Evolutionary conservation across 1,140 invertebrate species (phyloP).

Genomic region (Drosophila quadrilineata): DNA sequence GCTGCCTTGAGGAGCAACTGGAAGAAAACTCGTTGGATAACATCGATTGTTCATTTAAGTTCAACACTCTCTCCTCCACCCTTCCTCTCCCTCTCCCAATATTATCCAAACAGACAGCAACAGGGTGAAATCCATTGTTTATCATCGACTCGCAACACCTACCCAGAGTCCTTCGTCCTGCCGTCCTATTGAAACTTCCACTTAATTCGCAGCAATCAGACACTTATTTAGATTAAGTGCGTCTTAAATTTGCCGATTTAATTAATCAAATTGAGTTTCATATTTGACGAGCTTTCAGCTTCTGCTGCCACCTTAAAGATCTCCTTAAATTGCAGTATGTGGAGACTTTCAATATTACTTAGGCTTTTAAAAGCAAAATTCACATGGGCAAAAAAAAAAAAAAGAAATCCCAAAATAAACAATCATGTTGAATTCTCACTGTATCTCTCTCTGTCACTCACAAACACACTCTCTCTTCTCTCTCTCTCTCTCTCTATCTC

Average conservation of each 20-base stretch:
- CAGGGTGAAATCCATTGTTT: conserved; percentile 36
- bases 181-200: conserved; percentile 25
- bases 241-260: conserved; percentile 49
- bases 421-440: conserved; percentile 3
- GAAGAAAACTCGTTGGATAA: conserved; percentile 43
- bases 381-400: background rate
- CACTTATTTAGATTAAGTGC: conserved; percentile 55
- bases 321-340: background rate
- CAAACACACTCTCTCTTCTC: background rate
- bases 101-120: conserved; percentile 9
- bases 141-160: conserved; percentile 17
- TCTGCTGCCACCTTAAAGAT: too few relatives aligned
- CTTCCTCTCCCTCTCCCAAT: background rate
- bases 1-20: background rate
- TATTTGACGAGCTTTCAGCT: conserved; percentile 26
- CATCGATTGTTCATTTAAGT: conserved; percentile 58
- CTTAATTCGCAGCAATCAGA: conserved; percentile 35
- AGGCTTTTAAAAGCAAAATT: background rate
- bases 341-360: background rate
- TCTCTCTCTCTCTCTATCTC: background rate
- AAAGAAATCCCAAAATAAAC: background rate
- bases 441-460: background rate
- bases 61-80: conserved; percentile 9
- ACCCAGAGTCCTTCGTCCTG: background rate
- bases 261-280: conserved; percentile 70